Base-by-base conservation (phyloP, 2,797 vertebrate species). In the Phyllotis vaccarum region DNA sequence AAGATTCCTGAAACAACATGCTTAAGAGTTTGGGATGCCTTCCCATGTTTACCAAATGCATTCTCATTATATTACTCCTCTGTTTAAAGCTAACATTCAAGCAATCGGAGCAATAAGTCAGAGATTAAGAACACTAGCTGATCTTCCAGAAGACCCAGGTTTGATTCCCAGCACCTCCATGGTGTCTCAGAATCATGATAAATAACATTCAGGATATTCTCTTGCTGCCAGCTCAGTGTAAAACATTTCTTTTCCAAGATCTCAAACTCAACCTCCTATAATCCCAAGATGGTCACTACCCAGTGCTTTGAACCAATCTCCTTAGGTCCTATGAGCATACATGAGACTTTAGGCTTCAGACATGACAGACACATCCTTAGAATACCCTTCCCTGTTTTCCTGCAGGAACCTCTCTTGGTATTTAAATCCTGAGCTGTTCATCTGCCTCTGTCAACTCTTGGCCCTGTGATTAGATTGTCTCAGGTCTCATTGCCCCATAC, bases 61-160 rank as follows among this genome's bases (percentile, higher is more conserved):
- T 82, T 95, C 17, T 16, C 81, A 43, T 90, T 79, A 5, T 56
- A 85, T 37, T 58, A 5, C 1, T 79, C 40, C 21, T 95, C 56
- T 92, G 46, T 68, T 95, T 95, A n/a, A 90, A 93, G 78, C 58
- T 40, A 40, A 64, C 37, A 64, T 86, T 74, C 66, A 37, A 40
- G 24, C 7, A 1, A 24, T 43, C 52, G 31, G 43, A 85, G 6
- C 27, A n/a, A 27, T 14, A 13, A 62, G 12, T 68, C 62, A 6
- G 46, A 37, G 34, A 34, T n/a, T 37, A 54, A 52, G 43, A 85
- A 14, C 82, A 66, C 43, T 49, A 43, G 31, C 40, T 66, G 12
- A 29, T 85, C 43, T 49, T 66, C 62, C 43, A 85, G 31, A n/a
- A 43, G 31, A 85, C 62, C 62, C 62, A 37, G 46, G 83, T 52